phyloP scores from a whole-genome alignment of 2,888 invertebrate species.

The Eupelmus urozonus region DNA sequence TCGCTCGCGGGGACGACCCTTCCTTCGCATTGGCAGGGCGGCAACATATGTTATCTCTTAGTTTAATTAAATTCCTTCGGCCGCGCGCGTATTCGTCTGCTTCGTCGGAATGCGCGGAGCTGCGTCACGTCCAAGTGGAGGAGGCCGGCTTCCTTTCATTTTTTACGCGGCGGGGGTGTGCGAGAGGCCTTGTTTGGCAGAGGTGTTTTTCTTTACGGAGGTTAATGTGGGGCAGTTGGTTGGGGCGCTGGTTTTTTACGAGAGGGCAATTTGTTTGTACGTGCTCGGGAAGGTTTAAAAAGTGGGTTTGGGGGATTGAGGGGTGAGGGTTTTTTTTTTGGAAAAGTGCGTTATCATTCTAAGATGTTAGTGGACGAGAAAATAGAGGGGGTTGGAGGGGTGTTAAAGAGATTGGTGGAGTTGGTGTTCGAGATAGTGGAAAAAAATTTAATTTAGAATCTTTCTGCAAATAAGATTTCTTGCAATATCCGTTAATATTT shows the following conservation, averaged over 20 bases:
- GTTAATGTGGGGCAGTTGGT: not conserved
- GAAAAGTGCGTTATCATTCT: too few species aligned
- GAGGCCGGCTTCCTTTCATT: not conserved
- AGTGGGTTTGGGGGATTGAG: not conserved
- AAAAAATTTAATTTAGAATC: too few species aligned
- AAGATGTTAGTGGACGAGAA: too few species aligned
- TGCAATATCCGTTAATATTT: too few species aligned
- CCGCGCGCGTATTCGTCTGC: slow-evolving; percentile 47
- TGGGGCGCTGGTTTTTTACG: not conserved
- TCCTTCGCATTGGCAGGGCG: slow-evolving; percentile 58
- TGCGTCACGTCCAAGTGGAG: not conserved
- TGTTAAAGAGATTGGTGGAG: too few species aligned
- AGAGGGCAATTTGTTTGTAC: not conserved
- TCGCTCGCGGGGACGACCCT: slow-evolving; percentile 38
- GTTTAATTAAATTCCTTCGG: slow-evolving; percentile 83
- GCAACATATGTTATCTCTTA: slow-evolving; percentile 78
- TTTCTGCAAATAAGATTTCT: too few species aligned
- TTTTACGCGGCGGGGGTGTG: not conserved
- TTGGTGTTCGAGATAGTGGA: too few species aligned
- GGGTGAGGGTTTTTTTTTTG: too few species aligned
- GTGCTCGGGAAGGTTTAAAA: not conserved
- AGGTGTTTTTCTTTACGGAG: not conserved
- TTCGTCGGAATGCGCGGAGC: slow-evolving; percentile 39
- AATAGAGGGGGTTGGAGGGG: too few species aligned
- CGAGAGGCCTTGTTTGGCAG: not conserved